phyloP scores from a whole-genome alignment of 1,140 invertebrate species.

The Parasteatoda tepidariorum region DNA sequence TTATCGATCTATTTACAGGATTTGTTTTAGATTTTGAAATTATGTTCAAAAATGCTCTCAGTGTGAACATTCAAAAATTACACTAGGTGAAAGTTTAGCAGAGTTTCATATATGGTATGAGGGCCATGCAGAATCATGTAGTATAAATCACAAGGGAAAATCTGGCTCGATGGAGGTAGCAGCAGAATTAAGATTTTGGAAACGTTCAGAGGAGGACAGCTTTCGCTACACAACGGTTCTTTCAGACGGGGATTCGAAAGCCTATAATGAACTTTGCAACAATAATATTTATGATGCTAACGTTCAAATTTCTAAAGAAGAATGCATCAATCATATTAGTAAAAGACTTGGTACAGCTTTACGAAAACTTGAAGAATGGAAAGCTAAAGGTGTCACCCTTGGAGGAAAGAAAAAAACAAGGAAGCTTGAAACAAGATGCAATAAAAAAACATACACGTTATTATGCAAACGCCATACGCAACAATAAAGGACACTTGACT shows the following conservation, averaged over 20 bases:
- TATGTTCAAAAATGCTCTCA: neutral
- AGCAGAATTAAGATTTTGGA: neutral
- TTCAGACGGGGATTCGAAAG: slow-evolving; percentile 7
- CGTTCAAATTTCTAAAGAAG: neutral
- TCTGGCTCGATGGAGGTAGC: neutral
- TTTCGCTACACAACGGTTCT: neutral
- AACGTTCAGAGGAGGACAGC: neutral
- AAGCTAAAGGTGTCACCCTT: neutral
- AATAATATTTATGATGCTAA: neutral
- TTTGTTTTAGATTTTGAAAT: neutral
- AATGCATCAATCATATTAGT: slow-evolving; percentile 16
- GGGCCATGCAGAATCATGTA: neutral
- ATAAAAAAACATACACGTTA: neutral
- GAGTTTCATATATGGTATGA: neutral
- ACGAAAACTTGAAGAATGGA: neutral
- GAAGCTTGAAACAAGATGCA: neutral
- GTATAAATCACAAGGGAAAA: slow-evolving; percentile 19
- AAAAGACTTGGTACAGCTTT: slow-evolving; percentile 11
- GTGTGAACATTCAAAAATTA: neutral
- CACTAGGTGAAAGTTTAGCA: neutral
- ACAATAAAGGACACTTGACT: neutral
- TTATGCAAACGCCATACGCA: neutral
- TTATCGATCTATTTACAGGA: no score
- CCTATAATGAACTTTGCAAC: neutral
- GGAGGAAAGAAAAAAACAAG: neutral